Evolutionary conservation across 2,888 invertebrate genomes (phyloP), one percentile per base, ranked within the genome.

Genomic region (Syrista parreyssii): DNA sequence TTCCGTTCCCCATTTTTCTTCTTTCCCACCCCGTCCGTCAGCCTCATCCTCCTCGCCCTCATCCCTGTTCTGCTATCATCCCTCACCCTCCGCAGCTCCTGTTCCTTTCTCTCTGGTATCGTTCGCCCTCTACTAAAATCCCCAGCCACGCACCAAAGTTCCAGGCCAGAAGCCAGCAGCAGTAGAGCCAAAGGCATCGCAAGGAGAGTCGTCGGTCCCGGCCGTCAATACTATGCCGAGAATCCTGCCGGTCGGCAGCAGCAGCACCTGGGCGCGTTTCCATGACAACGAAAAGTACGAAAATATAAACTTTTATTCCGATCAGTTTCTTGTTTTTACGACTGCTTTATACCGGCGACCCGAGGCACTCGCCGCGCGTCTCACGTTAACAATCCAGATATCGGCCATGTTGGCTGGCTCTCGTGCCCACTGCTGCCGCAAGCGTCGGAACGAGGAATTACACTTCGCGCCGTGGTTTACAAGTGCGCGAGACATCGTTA

Each of bases 281-380:
- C 80, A 82, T 82, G 82, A 79, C 86, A 83, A 88, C 83, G 83
- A 81, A 80, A 84, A 79, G 75, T 84, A 83, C 80, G 83, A 82
- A 85, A 86, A 85, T 84, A 85, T 85, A 79, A 84, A 85, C 85
- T 87, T 87, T 85, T 85, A 84, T 86, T 86, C 82, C 83, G 82
- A 71, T 23, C 15, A 23, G 1, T 40, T 6, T 55, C 82, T 73
- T 79, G 78, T 71, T 71, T 71, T 71, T 30, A 71, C 71, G 71
- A 71, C 12, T 23, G 2, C 55, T 9, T 23, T 23, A 9, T 55
- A 55, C 23, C 1, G 9, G 9, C 55, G 9, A 6, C 55, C 2
- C 23, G 23, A 55, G 23, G 23, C 55, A 23, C 23, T 9, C 55
- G 23, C 23, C 55, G 23, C 55, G 2, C 23, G 40, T 55, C 9